Percentiles rank a stretch among this genome's conserved stretches.
These are phyloP conservation scores for Polydesmus complanatus DNA, from an alignment of 2,888 invertebrate genomes.

Conservation along the genomic window DNA sequence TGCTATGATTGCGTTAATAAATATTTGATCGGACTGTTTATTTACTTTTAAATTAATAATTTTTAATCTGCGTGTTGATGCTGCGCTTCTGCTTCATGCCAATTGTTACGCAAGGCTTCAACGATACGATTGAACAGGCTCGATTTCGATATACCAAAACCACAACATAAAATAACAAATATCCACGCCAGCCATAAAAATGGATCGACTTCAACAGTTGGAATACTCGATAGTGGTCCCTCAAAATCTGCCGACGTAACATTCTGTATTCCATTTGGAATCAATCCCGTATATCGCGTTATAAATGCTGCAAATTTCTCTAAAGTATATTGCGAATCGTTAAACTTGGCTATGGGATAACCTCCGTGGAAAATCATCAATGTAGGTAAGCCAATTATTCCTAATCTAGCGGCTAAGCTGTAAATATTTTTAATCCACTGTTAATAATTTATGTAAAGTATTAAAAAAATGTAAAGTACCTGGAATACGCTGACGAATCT, in stretches of 20 bases:
- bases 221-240: slow-evolving; percentile 66
- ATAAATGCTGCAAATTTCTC: slow-evolving; percentile 66
- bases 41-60: too few relatives aligned
- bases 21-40: too few relatives aligned
- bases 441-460: neutral
- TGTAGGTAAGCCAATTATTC: slow-evolving; percentile 79
- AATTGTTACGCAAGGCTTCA: slow-evolving; percentile 68
- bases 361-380: slow-evolving; percentile 80
- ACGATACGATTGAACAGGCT: slow-evolving; percentile 62
- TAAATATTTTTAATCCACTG: slow-evolving; percentile 16
- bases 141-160: slow-evolving; percentile 63
- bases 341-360: slow-evolving; percentile 66
- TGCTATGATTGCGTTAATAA: too few relatives aligned
- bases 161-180: slow-evolving; percentile 59
- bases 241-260: slow-evolving; percentile 60
- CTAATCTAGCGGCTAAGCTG: slow-evolving; percentile 68
- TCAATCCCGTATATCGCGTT: slow-evolving; percentile 52
- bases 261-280: slow-evolving; percentile 46
- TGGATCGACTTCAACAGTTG: slow-evolving; percentile 62
- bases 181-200: slow-evolving; percentile 69
- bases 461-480: slow-evolving; percentile 28
- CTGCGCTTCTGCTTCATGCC: slow-evolving; percentile 75
- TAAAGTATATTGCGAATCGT: slow-evolving; percentile 63
- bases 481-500: slow-evolving; percentile 68
- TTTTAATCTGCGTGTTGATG: slow-evolving; percentile 58